Evolutionary conservation across 2,113 vertebrate genomes (phyloP).

Genomic region (Caranx melampygus): DNA sequence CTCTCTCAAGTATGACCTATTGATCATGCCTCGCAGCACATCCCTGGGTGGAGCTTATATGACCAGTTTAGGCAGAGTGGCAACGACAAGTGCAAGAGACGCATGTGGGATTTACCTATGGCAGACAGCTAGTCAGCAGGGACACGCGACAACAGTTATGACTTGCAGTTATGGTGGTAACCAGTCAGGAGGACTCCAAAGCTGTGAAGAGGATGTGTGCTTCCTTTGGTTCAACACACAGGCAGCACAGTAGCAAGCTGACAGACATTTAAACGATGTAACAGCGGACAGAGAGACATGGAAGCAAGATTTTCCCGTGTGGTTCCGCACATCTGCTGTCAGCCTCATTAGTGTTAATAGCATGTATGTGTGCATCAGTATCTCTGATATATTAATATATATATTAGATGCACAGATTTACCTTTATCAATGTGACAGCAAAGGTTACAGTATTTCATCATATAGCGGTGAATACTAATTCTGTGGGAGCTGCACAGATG

Average conservation of each 20-base stretch:
- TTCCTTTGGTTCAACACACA: conserved; percentile 18
- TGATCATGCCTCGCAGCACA: conserved; percentile 33
- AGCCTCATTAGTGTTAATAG: conserved; percentile 61
- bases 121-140: conserved; percentile 48
- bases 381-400: conserved; percentile 21
- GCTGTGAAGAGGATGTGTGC: not conserved
- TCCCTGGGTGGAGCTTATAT: conserved; percentile 45
- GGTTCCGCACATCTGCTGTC: conserved; percentile 44
- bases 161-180: conserved; percentile 53
- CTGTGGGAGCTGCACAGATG: not conserved
- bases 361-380: conserved; percentile 21
- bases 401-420: conserved; percentile 27
- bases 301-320: conserved; percentile 35
- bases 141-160: conserved; percentile 40
- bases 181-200: conserved; percentile 21
- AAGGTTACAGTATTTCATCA: conserved; percentile 29
- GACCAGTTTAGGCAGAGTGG: conserved; percentile 25
- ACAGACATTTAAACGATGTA: not conserved
- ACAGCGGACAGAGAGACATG: not conserved
- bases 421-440: conserved; percentile 31
- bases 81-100: not conserved
- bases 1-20: conserved; percentile 58
- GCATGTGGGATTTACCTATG: conserved; percentile 20
- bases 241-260: not conserved
- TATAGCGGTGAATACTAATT: not conserved